Evolutionary conservation across 2,113 vertebrate species (phyloP).

Genomic region (Reinhardtius hippoglossoides): DNA sequence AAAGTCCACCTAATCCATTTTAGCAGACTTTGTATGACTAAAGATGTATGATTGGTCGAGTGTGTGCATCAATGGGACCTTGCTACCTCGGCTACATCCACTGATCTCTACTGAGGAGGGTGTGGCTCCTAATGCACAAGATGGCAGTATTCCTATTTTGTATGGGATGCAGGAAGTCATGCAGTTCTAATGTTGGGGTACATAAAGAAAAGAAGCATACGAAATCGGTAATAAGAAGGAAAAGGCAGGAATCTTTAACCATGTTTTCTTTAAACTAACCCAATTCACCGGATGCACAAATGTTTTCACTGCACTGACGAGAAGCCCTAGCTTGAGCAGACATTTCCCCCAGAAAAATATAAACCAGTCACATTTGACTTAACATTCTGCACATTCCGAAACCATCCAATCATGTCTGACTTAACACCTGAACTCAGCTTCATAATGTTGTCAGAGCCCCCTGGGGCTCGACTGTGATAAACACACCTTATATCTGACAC

Average conservation of each 20-base stretch:
- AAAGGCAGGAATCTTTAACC: neutral
- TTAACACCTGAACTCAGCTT: slow-evolving; percentile 34
- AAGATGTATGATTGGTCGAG: too few species aligned
- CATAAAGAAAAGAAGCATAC: too few species aligned
- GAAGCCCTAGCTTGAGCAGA: neutral
- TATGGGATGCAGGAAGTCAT: too few species aligned
- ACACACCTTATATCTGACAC: slow-evolving; percentile 43
- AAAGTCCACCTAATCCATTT: too few species aligned
- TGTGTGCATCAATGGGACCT: too few species aligned
- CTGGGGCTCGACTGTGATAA: slow-evolving; percentile 28
- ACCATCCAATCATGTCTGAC: slow-evolving; percentile 20
- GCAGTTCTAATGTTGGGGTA: too few species aligned
- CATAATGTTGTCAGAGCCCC: slow-evolving; percentile 18
- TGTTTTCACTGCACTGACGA: neutral
- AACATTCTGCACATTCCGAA: slow-evolving; percentile 4
- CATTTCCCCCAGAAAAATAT: neutral
- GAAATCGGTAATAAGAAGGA: neutral
- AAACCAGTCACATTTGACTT: slow-evolving; percentile 11
- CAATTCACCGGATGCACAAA: neutral
- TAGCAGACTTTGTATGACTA: too few species aligned
- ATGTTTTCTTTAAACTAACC: neutral
- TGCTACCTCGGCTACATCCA: too few species aligned
- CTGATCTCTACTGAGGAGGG: too few species aligned
- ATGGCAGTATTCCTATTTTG: too few species aligned
- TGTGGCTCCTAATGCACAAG: too few species aligned